phyloP scores from a whole-genome alignment of 2,113 vertebrate species.

The Cheilinus undulatus region DNA sequence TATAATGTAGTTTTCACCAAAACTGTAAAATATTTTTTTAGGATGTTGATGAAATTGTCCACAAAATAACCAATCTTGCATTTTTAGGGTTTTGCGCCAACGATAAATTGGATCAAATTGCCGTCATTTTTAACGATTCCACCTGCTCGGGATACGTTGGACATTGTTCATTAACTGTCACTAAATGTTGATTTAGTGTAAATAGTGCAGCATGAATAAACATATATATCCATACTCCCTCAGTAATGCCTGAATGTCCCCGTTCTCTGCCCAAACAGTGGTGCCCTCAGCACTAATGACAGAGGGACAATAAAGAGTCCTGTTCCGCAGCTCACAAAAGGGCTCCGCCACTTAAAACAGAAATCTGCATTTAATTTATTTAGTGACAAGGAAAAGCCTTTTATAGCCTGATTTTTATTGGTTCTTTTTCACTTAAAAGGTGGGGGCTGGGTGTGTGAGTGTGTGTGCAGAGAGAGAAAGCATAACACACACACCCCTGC shows the following conservation, averaged over 20 bases:
- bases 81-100: neutral
- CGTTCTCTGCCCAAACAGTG: conserved; percentile 29
- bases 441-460: conserved; percentile 68
- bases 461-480: conserved; percentile 55
- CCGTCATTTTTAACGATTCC: neutral
- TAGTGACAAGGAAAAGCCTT: conserved; percentile 80
- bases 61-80: neutral
- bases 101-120: neutral
- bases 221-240: conserved; percentile 14
- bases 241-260: conserved; percentile 34
- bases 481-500: conserved; percentile 46
- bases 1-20: too few species aligned
- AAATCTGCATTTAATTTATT: conserved; percentile 83
- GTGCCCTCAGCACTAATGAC: conserved; percentile 75
- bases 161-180: too few species aligned
- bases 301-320: conserved; percentile 71
- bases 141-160: too few species aligned
- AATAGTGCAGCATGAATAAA: neutral
- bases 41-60: neutral
- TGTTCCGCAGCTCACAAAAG: conserved; percentile 69
- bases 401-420: conserved; percentile 81
- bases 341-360: conserved; percentile 74
- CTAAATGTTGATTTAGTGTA: too few species aligned
- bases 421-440: conserved; percentile 80
- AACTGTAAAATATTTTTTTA: too few species aligned